Evolutionary conservation across 2,113 vertebrate species (phyloP).

Genomic region (Phaethornis superciliosus): DNA sequence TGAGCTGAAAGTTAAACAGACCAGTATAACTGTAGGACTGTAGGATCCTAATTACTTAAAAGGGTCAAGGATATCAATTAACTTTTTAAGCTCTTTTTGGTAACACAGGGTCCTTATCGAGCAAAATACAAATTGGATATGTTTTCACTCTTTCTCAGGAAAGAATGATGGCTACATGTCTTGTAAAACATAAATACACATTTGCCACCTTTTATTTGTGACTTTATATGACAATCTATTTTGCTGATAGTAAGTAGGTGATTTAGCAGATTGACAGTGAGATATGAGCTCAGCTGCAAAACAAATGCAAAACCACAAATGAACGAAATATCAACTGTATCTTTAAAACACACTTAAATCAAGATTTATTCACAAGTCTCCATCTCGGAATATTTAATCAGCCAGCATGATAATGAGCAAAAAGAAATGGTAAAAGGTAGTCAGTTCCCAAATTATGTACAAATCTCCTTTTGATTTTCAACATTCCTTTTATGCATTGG

Average conservation of each 20-base stretch:
- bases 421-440: slow-evolving; percentile 25
- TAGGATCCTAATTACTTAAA: slow-evolving; percentile 19
- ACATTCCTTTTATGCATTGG: neutral
- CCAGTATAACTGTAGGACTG: neutral
- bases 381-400: neutral
- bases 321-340: neutral
- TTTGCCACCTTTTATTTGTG: neutral
- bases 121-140: neutral
- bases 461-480: slow-evolving; percentile 28
- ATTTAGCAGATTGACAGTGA: slow-evolving; percentile 56
- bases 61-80: neutral
- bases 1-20: slow-evolving; percentile 33
- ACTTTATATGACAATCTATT: slow-evolving; percentile 27
- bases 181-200: slow-evolving; percentile 6
- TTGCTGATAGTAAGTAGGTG: slow-evolving; percentile 13
- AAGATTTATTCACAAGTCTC: slow-evolving; percentile 14
- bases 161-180: slow-evolving; percentile 10
- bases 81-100: neutral
- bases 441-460: slow-evolving; percentile 31
- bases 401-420: neutral
- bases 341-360: slow-evolving; percentile 34
- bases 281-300: slow-evolving; percentile 12
- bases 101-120: slow-evolving; percentile 3
- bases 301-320: neutral
- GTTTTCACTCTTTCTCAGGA: slow-evolving; percentile 42